Conservation (phyloP, 2,888 invertebrate genomes). For the Gerosis bhagava region DNA sequence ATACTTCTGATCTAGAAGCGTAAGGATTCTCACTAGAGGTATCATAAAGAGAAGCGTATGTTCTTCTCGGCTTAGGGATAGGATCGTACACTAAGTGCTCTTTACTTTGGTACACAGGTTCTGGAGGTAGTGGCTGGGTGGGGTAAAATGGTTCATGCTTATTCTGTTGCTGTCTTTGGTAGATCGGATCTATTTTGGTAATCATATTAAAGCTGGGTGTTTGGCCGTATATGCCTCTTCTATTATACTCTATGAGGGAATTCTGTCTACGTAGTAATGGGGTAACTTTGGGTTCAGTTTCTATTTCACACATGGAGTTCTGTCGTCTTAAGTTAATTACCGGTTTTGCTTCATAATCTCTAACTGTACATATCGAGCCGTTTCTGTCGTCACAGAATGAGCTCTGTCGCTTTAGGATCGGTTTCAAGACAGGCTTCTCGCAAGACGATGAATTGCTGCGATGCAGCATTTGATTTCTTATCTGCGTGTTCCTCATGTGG, state of each 20-base stretch:
- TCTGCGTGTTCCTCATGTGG: conserved; percentile 70
- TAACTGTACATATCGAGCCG: conserved; percentile 69
- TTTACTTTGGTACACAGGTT: conserved; percentile 78
- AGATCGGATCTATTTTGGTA: conserved; percentile 80
- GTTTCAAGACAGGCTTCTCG: conserved; percentile 71
- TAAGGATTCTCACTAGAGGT: conserved; percentile 73
- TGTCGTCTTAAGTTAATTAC: conserved; percentile 65
- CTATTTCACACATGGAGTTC: conserved; percentile 78
- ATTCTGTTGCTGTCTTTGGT: conserved; percentile 77
- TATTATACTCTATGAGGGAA: conserved; percentile 77
- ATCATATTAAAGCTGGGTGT: conserved; percentile 77
- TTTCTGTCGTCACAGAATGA: conserved; percentile 76
- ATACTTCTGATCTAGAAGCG: conserved; percentile 64
- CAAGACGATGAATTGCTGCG: conserved; percentile 77
- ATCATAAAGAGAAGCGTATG: conserved; percentile 73
- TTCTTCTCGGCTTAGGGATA: conserved; percentile 76
- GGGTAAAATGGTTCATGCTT: conserved; percentile 78
- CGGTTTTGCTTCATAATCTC: conserved; percentile 73
- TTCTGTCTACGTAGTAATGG: conserved; percentile 77
- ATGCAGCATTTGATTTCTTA: conserved; percentile 74
- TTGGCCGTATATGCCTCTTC: conserved; percentile 72
- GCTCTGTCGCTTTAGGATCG: conserved; percentile 75
- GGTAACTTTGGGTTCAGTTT: conserved; percentile 80
- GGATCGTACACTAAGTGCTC: conserved; percentile 75
- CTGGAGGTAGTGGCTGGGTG: conserved; percentile 76